A percentile compares a stretch with the other conserved stretches of the same genome.
Evolutionary conservation across 2,888 invertebrate species (phyloP).

Genomic region (Mimachlamys varia): DNA sequence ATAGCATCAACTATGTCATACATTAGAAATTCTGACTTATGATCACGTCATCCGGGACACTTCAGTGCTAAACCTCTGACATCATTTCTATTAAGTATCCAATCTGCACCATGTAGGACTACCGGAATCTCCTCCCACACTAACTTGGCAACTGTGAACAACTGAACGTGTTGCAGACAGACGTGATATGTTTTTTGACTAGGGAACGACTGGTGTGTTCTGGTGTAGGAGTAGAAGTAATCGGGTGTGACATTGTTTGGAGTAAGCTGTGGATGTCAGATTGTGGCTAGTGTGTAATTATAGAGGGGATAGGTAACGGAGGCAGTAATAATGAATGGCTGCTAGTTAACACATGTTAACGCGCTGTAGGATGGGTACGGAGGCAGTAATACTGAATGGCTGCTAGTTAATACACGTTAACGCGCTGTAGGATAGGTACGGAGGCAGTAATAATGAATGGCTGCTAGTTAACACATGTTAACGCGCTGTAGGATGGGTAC

Average conservation of each 20-base stretch:
- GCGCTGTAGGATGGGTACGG: neutral
- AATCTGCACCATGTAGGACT: neutral
- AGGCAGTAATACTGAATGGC: neutral
- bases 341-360: neutral
- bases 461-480: neutral
- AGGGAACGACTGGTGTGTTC: neutral
- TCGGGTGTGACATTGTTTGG: slow-evolving; percentile 10
- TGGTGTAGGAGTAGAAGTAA: neutral
- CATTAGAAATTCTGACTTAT: neutral
- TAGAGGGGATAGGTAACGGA: neutral
- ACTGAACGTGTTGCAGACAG: neutral
- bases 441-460: neutral
- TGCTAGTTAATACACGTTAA: neutral
- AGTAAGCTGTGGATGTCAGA: neutral
- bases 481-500: neutral
- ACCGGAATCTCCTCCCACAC: neutral
- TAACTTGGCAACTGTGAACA: neutral
- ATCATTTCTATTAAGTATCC: neutral
- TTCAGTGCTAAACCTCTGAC: neutral
- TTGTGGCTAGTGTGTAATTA: neutral
- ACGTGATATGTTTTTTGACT: neutral
- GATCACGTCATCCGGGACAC: neutral
- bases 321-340: neutral
- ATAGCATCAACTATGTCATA: neutral
- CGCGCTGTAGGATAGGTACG: neutral